Evolutionary conservation across 2,797 vertebrate species (phyloP).

Genomic region (Poliocrania exsul): DNA sequence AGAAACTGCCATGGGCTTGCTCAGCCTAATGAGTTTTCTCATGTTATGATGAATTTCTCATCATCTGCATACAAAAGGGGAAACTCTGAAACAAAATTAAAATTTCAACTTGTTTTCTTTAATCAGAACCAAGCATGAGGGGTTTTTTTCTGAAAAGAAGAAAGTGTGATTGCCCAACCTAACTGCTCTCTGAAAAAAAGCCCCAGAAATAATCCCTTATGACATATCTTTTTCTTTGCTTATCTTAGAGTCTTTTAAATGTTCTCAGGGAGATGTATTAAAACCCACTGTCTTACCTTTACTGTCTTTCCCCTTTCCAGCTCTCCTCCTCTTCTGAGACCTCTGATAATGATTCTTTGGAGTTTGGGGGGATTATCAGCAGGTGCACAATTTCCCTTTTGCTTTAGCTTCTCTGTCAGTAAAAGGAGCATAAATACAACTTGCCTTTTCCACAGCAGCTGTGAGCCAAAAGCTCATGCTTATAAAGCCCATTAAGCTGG

Average conservation of each 20-base stretch:
- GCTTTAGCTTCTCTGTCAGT: not conserved
- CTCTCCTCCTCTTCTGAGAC: not conserved
- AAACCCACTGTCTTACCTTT: not conserved
- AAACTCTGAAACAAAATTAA: not conserved
- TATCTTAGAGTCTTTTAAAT: not conserved
- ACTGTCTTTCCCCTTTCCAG: not conserved
- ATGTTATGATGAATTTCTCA: not conserved
- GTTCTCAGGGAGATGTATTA: not conserved
- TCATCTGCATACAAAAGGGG: not conserved
- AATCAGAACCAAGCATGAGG: rapidly evolving
- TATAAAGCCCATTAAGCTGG: not conserved
- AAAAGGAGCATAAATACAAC: not conserved
- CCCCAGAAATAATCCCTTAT: not conserved
- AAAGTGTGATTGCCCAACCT: not conserved
- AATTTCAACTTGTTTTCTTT: not conserved
- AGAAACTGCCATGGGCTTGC: not conserved
- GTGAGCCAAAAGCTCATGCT: not conserved
- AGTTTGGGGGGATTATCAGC: not conserved
- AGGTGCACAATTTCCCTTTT: not conserved
- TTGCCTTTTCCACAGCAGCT: not conserved
- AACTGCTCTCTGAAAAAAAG: not conserved
- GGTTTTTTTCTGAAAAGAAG: not conserved
- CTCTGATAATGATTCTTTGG: not conserved
- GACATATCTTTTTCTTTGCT: not conserved
- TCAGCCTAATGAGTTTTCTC: not conserved